These are phyloP conservation scores for Chirona hameri DNA, from an alignment of 2,888 invertebrate species.

Conservation along the genomic window DNA sequence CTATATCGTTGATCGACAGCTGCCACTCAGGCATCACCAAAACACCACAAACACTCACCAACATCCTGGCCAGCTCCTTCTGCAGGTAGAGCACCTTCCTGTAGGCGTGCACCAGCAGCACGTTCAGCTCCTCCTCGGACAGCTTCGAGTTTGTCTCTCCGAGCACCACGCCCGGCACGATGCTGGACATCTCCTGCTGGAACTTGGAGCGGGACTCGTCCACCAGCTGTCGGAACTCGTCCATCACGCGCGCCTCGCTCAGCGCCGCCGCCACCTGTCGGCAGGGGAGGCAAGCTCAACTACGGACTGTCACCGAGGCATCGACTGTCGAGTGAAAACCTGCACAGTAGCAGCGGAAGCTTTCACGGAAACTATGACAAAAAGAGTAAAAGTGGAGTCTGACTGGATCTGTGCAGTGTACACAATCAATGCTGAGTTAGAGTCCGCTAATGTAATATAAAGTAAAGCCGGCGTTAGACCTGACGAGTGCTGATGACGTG, in stretches of 20 bases:
- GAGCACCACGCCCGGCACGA: constrained; percentile 69
- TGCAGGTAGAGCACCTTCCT: constrained; percentile 71
- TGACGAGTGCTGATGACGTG: too few species aligned
- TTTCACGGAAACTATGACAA: too few species aligned
- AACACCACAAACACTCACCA: constrained; percentile 49
- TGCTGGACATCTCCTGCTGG: constrained; percentile 54
- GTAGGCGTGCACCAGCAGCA: constrained; percentile 74
- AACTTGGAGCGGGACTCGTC: constrained; percentile 52
- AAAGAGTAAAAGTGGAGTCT: too few species aligned
- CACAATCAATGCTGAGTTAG: too few species aligned
- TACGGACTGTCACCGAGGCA: background rate
- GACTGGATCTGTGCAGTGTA: too few species aligned
- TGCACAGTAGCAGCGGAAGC: too few species aligned
- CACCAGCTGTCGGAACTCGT: constrained; percentile 79
- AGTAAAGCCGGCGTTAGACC: too few species aligned
- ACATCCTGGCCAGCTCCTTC: constrained; percentile 67
- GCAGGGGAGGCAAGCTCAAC: background rate
- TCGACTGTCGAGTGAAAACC: too few species aligned
- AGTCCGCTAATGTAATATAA: too few species aligned
- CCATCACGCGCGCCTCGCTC: constrained; percentile 43
- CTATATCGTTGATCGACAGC: too few species aligned
- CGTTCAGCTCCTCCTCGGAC: constrained; percentile 65
- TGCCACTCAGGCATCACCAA: too few species aligned
- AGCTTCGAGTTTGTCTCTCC: constrained; percentile 53
- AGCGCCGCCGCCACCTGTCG: background rate